Percentiles rank a stretch among this genome's conserved stretches.
phyloP scores from a whole-genome alignment of 2,888 invertebrate species.

The Latrodectus hesperus region DNA sequence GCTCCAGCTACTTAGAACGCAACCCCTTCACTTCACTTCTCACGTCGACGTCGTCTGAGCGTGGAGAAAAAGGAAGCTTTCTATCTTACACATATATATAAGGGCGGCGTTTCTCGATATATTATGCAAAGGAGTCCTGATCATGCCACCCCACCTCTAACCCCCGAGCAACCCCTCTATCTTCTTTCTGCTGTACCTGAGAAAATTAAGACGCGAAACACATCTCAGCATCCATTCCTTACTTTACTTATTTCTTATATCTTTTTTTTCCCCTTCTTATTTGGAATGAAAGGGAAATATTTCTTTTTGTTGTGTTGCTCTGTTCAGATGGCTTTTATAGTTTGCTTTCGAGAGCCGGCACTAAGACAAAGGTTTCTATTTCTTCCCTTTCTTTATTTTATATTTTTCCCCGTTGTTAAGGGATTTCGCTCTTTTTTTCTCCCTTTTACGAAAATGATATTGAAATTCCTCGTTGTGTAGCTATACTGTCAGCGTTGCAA shows the following conservation, averaged over 20 bases:
- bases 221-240: neutral
- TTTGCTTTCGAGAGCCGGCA: neutral
- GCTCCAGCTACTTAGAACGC: slow-evolving; percentile 14
- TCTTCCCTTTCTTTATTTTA: neutral
- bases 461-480: neutral
- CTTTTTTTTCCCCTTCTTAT: slow-evolving; percentile 1
- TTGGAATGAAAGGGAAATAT: neutral
- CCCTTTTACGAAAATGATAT: neutral
- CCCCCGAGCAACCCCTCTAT: neutral
- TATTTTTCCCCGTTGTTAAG: neutral
- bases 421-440: neutral
- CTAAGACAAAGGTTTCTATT: slow-evolving; percentile 3
- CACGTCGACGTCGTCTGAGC: slow-evolving; percentile 16
- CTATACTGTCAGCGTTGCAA: neutral
- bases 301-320: neutral
- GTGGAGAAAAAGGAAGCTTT: slow-evolving; percentile 5
- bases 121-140: slow-evolving; percentile 59
- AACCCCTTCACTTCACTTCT: slow-evolving; percentile 23
- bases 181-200: slow-evolving; percentile 27
- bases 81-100: neutral
- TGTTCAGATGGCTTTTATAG: neutral
- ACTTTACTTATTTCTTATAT: neutral
- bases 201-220: slow-evolving; percentile 61
- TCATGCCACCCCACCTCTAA: slow-evolving; percentile 26
- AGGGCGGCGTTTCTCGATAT: slow-evolving; percentile 54